Base-by-base conservation (phyloP, 2,888 invertebrate species). In the Sinodicranocentrus sp. region DNA sequence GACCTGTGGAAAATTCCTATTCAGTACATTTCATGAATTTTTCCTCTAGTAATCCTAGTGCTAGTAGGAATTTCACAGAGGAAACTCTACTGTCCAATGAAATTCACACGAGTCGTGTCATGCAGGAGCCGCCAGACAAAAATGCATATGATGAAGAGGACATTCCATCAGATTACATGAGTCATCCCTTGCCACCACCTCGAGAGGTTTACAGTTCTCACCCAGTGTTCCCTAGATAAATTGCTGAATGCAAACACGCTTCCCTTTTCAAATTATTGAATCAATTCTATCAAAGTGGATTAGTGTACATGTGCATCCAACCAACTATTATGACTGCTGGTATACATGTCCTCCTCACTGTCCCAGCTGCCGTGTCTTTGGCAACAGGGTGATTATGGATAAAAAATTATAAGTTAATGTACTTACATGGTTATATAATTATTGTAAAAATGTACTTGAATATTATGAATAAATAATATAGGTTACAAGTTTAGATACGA, bases 11-110 rank as follows among this genome's bases (percentile, higher is more conserved):
- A 72, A 88, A 88, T 59, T 89, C 89, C 8, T 89, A 89, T 78
- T 89, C 89, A 21, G 89, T 89, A 61, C 88, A 89, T 80, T 89
- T 88, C 80, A 89, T 89, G 89, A 89, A 89, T 83, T 89, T 89
- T 71, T 86, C 86, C 57, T 78, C 85, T 0, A 82, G 84, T 68
- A 84, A 82, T 59, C 83, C 85, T n/a, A 85, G 87, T 13, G 83
- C 87, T 13, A 86, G 87, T 71, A 84, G 88, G 39, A 87, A 87
- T 75, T 88, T 85, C 73, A 88, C 88, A 0, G 89, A 89, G 73
- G 88, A 88, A 59, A 87, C 88, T 1, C 86, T 89, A 23, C 75
- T 88, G 82, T 86, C 88, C 72, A 89, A 87, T 80, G 88, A 88
- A 39, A 85, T 88, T 13, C 89, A 89, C 75, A 79, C 80, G n/a